Evolutionary conservation across 2,888 invertebrate species (phyloP), one percentile per base, ranked within the genome.

Genomic region (Horisme vitalbata): DNA sequence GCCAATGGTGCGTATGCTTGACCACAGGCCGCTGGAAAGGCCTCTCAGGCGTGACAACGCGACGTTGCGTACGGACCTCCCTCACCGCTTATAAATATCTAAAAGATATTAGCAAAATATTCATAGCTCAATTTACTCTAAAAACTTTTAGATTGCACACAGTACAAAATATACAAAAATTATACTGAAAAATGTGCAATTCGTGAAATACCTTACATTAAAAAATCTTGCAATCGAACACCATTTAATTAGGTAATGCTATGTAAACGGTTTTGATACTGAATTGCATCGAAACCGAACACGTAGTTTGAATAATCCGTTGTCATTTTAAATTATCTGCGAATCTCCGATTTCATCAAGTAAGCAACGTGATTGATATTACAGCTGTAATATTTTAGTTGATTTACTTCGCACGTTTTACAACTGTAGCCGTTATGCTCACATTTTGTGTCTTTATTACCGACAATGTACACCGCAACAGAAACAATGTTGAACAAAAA

Each of bases 1-100:
- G 66, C 48, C 79, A 83, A 46, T 73, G 82, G 83, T 83, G 85
- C 87, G 87, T 78, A 71, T 68, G 71, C 67, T 44, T 70, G 72
- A 67, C 62, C 75, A 71, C 63, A 56, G 63, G 45, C 62, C 52
- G 27, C 50, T 35, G 43, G 43, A 45, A 43, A 56, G 46, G 44
- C 65, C 76, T 69, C 57, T 81, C 71, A 75, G 68, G 79, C 85
- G 76, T 84, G 68, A 72, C 68, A 63, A 64, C 57, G 58, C 64
- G 56, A 52, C 59, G 57, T 57, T 61, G 65, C 59, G 60, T 59
- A 63, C 55, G 18, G 37, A 15, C 45, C 46, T 32, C 44, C 36
- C 23, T 52, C 61, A 48, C 41, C 43, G 27, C 21, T 50, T 50
- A 49, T 55, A 54, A 58, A 55, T 54, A 55, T 52, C 10, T 5